Evolutionary conservation across 2,888 invertebrate species (phyloP).

Genomic region (Dysmachus trigonus): DNA sequence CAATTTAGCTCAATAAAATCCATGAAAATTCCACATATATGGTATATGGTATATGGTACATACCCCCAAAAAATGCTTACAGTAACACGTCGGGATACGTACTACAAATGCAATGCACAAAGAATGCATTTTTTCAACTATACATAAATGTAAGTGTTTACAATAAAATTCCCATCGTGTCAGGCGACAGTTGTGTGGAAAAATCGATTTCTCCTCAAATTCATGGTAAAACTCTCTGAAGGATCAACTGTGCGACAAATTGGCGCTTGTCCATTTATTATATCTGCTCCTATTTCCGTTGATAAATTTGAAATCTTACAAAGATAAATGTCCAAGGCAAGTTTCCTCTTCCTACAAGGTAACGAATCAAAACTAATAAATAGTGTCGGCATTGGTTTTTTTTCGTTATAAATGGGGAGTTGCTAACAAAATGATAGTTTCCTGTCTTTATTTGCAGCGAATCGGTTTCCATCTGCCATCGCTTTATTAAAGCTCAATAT

Average conservation of each 20-base stretch:
- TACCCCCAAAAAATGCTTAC: no score
- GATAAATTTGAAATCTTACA: not conserved
- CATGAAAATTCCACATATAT: no score
- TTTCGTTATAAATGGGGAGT: not conserved
- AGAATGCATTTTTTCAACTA: no score
- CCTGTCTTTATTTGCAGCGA: slow-evolving; percentile 7
- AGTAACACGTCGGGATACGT: no score
- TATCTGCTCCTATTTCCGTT: not conserved
- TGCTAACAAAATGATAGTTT: not conserved
- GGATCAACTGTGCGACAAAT: not conserved
- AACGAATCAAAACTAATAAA: not conserved
- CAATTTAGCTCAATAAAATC: no score
- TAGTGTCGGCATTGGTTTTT: not conserved
- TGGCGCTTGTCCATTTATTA: not conserved
- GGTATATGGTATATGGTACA: no score
- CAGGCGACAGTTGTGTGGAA: not conserved
- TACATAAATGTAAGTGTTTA: no score
- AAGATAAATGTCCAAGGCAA: not conserved
- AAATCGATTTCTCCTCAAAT: not conserved
- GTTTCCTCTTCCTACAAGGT: not conserved
- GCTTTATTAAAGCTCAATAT: not conserved
- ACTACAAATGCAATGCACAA: no score
- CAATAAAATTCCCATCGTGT: not conserved
- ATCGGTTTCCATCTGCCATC: not conserved
- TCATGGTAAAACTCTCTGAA: not conserved